Conservation (phyloP, 2,888 invertebrate species). For the Hymenopus coronatus region DNA sequence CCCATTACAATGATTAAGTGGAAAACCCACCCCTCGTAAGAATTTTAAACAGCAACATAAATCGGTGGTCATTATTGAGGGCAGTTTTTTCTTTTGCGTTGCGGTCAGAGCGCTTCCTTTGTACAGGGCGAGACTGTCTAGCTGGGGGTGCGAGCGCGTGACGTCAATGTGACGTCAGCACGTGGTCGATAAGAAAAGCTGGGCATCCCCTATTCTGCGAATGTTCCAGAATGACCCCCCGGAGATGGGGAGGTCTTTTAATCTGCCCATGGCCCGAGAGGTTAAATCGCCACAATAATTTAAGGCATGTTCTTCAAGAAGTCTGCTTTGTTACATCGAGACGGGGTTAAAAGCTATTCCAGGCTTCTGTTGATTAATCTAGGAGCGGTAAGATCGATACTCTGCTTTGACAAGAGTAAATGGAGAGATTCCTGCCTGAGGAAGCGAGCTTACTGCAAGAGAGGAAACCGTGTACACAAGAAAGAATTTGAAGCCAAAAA, state of each 20-base stretch:
- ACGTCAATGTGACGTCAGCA: constrained; percentile 30
- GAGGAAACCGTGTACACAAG: too few relatives aligned
- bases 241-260: background rate
- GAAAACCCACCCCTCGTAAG: background rate
- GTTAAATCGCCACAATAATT: background rate
- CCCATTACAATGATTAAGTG: background rate
- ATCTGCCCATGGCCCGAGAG: background rate
- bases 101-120: background rate
- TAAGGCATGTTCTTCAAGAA: background rate
- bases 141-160: background rate
- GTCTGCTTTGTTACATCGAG: background rate
- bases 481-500: too few relatives aligned
- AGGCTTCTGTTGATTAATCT: background rate
- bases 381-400: background rate
- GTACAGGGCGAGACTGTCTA: background rate
- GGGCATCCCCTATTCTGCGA: background rate
- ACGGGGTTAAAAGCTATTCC: background rate
- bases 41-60: background rate
- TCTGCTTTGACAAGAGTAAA: background rate
- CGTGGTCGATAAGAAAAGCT: constrained; percentile 16
- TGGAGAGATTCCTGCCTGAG: background rate
- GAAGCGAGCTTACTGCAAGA: background rate
- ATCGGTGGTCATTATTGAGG: background rate
- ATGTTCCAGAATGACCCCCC: background rate
- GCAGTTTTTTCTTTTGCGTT: background rate